Base-by-base conservation (phyloP, 2,113 vertebrate genomes). In the Zosterops pallidus region DNA sequence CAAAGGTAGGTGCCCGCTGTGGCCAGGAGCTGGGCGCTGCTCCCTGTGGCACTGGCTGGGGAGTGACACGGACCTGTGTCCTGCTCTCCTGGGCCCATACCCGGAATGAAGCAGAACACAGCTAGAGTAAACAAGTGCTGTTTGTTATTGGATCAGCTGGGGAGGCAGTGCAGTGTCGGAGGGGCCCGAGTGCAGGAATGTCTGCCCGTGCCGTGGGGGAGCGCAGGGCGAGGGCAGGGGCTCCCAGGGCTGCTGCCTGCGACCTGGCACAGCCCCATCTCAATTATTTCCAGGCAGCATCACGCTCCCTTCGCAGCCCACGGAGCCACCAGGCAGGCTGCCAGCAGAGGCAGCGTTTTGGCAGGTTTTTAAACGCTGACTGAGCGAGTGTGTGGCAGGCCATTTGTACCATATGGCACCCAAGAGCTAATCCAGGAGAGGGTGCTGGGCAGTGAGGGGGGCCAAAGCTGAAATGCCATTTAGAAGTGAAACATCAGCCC, bases 391-490 rank as follows among this genome's bases (percentile, higher is more conserved):
- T 96, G 86, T 8, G n/a, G 96, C 89, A 72, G 95, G 89, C 96
- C 97, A 95, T 97, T 98, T 96, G 97, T 67, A 85, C 98, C 98
- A 98, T 98, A 98, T 98, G 98, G 96, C 94, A 95, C 95, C 74
- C 96, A 96, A 93, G 96, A 97, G 42, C 97, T 98, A 97, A 98
- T 98, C 96, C 63, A 35, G 93, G 97, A 95, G 93, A 97, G 94
- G 97, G 97, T 94, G 94, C 94, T 93, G 85, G 94, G 89, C 90
- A 90, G 94, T 6, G 41, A 92, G 84, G 93, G 91, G 96, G 91
- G 82, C 86, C 96, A 96, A 88, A 59, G 90, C 91, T 94, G 97
- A 98, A 98, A 98, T 98, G 97, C 97, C 97, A 98, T 87, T 97
- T 96, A 97, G 90, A 92, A 94, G 68, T 60, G 80, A 96, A 95